A percentile compares a stretch with the other conserved stretches of the same genome.
Conservation (phyloP, 2,888 invertebrate species). For the Cephus sareptanus region DNA sequence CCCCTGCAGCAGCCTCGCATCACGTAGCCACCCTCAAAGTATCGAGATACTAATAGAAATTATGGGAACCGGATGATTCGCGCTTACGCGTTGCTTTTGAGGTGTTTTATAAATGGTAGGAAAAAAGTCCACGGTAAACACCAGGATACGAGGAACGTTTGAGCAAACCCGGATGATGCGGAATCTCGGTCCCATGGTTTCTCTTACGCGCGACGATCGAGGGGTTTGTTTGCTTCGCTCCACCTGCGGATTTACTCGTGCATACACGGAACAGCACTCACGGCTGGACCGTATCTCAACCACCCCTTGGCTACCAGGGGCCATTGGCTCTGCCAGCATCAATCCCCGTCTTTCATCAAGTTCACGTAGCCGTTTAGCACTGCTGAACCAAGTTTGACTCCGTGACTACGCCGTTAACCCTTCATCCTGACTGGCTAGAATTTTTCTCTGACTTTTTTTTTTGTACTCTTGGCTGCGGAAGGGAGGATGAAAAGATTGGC, state of each 20-base stretch:
- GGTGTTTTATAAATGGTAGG: not conserved
- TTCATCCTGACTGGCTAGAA: not conserved
- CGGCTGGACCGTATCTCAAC: constrained; percentile 19
- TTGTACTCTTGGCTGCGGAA: not conserved
- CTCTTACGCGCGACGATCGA: not conserved
- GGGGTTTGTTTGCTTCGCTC: constrained; percentile 34
- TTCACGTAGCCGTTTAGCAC: not conserved
- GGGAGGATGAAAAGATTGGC: not conserved
- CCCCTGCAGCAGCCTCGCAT: not conserved
- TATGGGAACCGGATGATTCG: not conserved
- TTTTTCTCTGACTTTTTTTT: not conserved
- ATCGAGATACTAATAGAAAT: not conserved
- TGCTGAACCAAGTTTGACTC: not conserved
- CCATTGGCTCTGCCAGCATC: not conserved
- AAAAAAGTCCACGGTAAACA: not conserved
- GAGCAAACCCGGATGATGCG: not conserved
- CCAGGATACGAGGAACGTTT: not conserved
- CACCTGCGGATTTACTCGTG: constrained; percentile 56
- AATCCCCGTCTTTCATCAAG: not conserved
- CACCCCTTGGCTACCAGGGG: not conserved
- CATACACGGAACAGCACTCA: constrained; percentile 61
- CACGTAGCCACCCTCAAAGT: not conserved
- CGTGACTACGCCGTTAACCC: not conserved
- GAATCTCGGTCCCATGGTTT: not conserved
- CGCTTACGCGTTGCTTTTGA: not conserved